phyloP scores from a whole-genome alignment of 2,797 vertebrate genomes.

The Psittacula derbiana region DNA sequence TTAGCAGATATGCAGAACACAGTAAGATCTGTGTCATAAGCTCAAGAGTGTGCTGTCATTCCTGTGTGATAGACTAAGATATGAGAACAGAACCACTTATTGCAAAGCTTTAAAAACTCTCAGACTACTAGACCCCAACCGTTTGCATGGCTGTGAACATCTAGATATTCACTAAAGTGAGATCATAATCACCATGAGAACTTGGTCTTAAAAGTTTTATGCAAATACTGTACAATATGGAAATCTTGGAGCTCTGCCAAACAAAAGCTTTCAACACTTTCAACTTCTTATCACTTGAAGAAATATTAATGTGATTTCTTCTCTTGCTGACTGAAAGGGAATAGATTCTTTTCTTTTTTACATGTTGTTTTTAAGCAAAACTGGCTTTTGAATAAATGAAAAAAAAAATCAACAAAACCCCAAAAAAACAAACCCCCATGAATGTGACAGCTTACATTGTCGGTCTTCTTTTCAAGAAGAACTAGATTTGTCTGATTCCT shows the following conservation, averaged over 20 bases:
- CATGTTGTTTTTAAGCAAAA: neutral
- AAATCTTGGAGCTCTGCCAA: neutral
- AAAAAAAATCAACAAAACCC: neutral
- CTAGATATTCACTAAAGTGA: neutral
- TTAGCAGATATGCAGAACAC: neutral
- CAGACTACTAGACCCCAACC: neutral
- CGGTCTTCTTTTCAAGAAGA: neutral
- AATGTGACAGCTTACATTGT: neutral
- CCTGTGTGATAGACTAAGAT: neutral
- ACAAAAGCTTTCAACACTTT: neutral
- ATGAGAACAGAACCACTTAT: neutral
- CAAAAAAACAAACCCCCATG: neutral
- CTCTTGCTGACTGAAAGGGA: neutral
- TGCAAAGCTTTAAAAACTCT: neutral
- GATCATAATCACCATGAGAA: conserved; percentile 39
- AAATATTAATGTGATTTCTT: neutral
- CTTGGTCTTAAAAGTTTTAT: neutral
- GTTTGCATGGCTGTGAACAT: neutral
- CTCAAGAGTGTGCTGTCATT: neutral
- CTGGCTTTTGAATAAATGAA: neutral
- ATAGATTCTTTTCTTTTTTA: neutral
- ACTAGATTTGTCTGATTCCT: neutral
- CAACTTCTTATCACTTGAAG: neutral
- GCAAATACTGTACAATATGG: neutral
- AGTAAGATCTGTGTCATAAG: neutral